Percentiles rank a stretch among this genome's conserved stretches.
Conservation (phyloP, 2,113 vertebrate species). For the Oncorhynchus mykiss region DNA sequence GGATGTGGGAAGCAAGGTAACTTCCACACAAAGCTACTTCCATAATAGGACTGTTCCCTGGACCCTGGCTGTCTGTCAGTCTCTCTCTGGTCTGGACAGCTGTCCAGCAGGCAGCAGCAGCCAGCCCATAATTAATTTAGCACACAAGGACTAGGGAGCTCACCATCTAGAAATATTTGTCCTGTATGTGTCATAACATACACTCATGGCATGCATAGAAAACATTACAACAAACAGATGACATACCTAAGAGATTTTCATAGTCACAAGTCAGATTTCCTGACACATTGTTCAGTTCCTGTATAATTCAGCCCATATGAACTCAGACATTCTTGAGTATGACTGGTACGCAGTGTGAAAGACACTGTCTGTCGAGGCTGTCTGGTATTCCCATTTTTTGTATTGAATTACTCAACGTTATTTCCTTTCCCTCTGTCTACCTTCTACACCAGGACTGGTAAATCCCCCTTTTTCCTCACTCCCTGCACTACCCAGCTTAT, state of each 20-base stretch:
- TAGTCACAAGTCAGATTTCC: neutral
- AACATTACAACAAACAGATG: neutral
- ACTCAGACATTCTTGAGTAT: conserved; percentile 28
- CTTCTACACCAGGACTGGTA: neutral
- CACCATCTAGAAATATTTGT: neutral
- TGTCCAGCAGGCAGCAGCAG: neutral
- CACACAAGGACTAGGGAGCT: neutral
- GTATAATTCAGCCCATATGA: neutral
- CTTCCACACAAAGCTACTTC: conserved; percentile 44
- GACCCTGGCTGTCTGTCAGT: neutral
- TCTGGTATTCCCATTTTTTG: conserved; percentile 46
- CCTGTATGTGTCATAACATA: neutral
- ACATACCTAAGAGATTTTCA: neutral
- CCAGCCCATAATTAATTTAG: neutral
- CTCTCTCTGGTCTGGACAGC: neutral
- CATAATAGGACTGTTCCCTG: conserved; percentile 35
- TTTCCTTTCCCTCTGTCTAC: conserved; percentile 26
- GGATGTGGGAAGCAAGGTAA: conserved; percentile 56
- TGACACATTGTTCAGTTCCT: neutral
- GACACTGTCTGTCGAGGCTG: conserved; percentile 48
- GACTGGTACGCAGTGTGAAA: neutral
- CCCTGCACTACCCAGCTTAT: conserved; percentile 21
- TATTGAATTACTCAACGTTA: conserved; percentile 49
- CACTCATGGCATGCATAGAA: neutral
- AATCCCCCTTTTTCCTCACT: conserved; percentile 12